Evolutionary conservation across 2,797 vertebrate species (phyloP), one percentile per base, ranked within the genome.

Genomic region (Triplophysa yarkandensis): DNA sequence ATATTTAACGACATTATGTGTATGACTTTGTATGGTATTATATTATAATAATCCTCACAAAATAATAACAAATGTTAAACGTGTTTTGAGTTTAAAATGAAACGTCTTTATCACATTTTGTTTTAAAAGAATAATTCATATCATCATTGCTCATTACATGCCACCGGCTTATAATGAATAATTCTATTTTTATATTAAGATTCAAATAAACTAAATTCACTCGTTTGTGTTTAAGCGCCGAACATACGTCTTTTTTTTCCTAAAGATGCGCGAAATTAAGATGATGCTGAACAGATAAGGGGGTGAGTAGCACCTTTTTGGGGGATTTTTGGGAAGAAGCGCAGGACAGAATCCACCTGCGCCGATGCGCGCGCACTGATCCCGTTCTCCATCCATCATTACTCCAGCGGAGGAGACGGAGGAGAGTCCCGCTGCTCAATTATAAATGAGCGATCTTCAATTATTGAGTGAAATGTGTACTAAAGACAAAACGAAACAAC

Each of bases 261-360:
- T 25, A 52, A 72, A 63, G 7, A 11, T n/a, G 30, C 30, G 43
- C 61, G 2, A 43, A 16, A 36, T 36, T 27, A 9, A 17, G 50
- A 36, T 5, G 61, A 46, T 27, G 14, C 8, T 25, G 25, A 50
- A 27, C 0, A 36, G 10, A n/a, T n/a, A n/a, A n/a, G n/a, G n/a
- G n/a, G n/a, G n/a, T n/a, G n/a, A n/a, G n/a, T n/a, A n/a, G n/a
- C n/a, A n/a, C n/a, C n/a, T n/a, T n/a, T n/a, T n/a, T n/a, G n/a
- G n/a, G 77, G 74, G 84, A 80, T 34, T 39, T 39, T 85, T 79
- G 79, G 71, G 81, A 80, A 80, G 80, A 76, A 84, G 86, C 87
- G 83, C 86, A 84, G 82, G 84, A 84, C 76, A 75, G 83, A 82
- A 83, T 89, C 80, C 88, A 90, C 90, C 90, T 89, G 89, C 86